A percentile compares a stretch with the other conserved stretches of the same genome.
Evolutionary conservation across 2,797 vertebrate genomes (phyloP).

Genomic region (Lithobates pipiens): DNA sequence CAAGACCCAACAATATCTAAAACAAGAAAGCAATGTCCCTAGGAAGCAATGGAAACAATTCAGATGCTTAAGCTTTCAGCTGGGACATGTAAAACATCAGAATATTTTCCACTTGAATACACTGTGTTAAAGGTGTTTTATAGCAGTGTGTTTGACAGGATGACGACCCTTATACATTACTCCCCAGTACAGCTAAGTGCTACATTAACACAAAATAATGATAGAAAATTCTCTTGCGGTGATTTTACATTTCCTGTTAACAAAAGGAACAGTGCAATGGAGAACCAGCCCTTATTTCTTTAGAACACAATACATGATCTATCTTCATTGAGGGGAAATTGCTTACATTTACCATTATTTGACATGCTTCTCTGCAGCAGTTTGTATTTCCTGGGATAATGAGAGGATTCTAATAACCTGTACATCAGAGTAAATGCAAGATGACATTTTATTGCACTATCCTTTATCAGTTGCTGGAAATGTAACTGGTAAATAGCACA

Average conservation of each 20-base stretch:
- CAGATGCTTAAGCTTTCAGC: neutral
- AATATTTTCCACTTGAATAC: slow-evolving; percentile 42
- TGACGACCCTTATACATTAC: slow-evolving; percentile 23
- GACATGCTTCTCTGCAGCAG: slow-evolving; percentile 13
- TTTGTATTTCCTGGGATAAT: slow-evolving; percentile 26
- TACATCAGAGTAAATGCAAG: slow-evolving; percentile 1
- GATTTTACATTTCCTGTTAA: neutral
- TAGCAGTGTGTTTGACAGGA: slow-evolving; percentile 15
- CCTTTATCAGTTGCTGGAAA: neutral
- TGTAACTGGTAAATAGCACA: neutral
- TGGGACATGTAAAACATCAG: slow-evolving; percentile 17
- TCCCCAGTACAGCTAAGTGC: slow-evolving; percentile 16
- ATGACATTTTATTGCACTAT: neutral
- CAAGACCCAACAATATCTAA: neutral
- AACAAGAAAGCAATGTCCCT: neutral
- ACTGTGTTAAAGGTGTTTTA: slow-evolving; percentile 30
- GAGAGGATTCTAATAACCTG: slow-evolving; percentile 10
- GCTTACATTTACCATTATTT: slow-evolving; percentile 31
- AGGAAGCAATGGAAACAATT: neutral
- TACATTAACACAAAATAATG: slow-evolving; percentile 16
- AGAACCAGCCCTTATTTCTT: neutral
- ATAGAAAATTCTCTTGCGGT: neutral
- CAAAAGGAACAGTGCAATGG: neutral
- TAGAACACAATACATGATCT: slow-evolving; percentile 3
- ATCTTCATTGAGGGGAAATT: slow-evolving; percentile 3